Evolutionary conservation across 2,113 vertebrate genomes (phyloP), one percentile per base, ranked within the genome.

Genomic region (Seriola rivoliana): DNA sequence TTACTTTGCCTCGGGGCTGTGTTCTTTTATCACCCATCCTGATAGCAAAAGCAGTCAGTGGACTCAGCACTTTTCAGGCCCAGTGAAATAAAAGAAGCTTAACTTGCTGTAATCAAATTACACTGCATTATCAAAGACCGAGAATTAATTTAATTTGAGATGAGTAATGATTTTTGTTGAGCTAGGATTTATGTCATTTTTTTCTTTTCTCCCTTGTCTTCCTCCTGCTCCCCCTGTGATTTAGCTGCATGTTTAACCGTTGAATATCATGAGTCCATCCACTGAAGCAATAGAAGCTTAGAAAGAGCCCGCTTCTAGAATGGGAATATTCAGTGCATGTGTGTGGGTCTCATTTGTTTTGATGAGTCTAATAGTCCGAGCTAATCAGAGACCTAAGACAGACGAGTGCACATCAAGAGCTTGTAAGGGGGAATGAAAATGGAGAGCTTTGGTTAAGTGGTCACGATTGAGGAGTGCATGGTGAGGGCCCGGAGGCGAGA

Each of bases 31-130:
- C 62, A 71, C 67, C 66, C 57, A 59, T 57, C 71, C 32, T 57
- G 65, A 85, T 80, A 80, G 80, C 46, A 79, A 82, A 65, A 81
- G 68, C 73, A 81, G 50, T 54, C 58, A 81, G 85, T 9, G 80
- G 65, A 85, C 63, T 87, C 80, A 83, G 79, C 81, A 80, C 55
- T 84, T 90, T 75, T 75, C 23, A 44, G 77, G 23, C 70, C 36
- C 25, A 17, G 42, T 38, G 3, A 72, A 50, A 76, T 55, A 67
- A 87, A 83, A 67, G 57, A 57, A 79, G 74, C 64, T 85, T 76
- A 74, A 84, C 64, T 86, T 73, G 48, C 66, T 54, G 4, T 64
- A 85, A 93, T 91, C 75, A 84, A 80, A 92, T 92, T 85, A 79
- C 67, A 71, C 32, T 32, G 75, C 55, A 72, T 82, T 78, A 81